A percentile compares a stretch with the other conserved stretches of the same genome.
Evolutionary conservation across 2,113 vertebrate species (phyloP).

Genomic region (Meleagris gallopavo): DNA sequence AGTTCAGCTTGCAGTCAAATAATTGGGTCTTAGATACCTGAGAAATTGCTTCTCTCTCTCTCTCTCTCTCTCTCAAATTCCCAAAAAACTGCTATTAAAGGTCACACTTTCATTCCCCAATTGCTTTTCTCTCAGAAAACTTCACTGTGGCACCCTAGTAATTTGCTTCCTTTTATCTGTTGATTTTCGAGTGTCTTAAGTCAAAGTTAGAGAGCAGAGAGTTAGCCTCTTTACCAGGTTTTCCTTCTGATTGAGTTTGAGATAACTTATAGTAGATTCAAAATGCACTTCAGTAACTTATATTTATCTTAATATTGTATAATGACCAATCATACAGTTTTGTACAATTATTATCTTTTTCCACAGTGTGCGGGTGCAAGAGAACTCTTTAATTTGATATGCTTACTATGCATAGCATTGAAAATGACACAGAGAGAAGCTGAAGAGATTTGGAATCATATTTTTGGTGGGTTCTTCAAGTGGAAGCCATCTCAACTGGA

Average conservation of each 20-base stretch:
- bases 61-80: neutral
- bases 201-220: neutral
- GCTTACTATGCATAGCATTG: neutral
- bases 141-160: slow-evolving; percentile 6
- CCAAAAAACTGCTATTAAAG: slow-evolving; percentile 52
- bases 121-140: slow-evolving; percentile 35
- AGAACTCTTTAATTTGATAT: neutral
- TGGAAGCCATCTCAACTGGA: neutral
- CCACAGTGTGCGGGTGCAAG: fast-evolving
- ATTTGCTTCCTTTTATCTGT: slow-evolving; percentile 43
- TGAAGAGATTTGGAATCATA: neutral
- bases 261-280: neutral
- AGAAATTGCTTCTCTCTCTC: slow-evolving; percentile 29
- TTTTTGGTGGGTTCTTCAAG: neutral
- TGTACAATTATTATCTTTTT: neutral
- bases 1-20: slow-evolving; percentile 41
- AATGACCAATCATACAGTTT: neutral
- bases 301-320: neutral
- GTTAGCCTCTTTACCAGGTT: neutral
- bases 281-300: neutral
- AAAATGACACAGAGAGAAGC: neutral
- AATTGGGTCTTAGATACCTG: slow-evolving; percentile 19
- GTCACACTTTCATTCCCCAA: slow-evolving; percentile 38
- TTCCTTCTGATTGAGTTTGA: neutral
- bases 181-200: slow-evolving; percentile 41